Evolutionary conservation across 2,797 vertebrate genomes (phyloP).

Genomic region (Gallirallus australis): DNA sequence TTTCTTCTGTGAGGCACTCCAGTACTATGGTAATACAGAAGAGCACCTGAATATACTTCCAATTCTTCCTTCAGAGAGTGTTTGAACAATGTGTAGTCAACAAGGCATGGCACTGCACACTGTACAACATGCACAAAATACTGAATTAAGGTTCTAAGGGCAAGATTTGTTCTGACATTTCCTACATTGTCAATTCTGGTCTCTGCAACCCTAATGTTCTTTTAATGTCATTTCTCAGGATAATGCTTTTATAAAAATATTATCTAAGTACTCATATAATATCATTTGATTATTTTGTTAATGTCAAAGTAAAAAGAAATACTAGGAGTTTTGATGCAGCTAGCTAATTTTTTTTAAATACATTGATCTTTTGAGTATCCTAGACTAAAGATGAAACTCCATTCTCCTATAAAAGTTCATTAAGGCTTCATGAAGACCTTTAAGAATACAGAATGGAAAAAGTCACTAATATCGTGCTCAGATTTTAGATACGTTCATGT

Average conservation of each 20-base stretch:
- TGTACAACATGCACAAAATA: background rate
- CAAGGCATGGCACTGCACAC: background rate
- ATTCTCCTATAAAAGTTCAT: background rate
- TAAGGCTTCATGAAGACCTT: background rate
- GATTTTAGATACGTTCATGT: background rate
- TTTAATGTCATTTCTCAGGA: background rate
- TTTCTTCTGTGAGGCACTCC: background rate
- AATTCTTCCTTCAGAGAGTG: background rate
- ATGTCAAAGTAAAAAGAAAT: background rate
- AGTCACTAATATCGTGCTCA: background rate
- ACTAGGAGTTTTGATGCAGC: background rate
- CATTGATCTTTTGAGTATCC: background rate
- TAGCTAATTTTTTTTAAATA: background rate
- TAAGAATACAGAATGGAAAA: background rate
- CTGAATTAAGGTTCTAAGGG: background rate
- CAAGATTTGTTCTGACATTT: background rate
- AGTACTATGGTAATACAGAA: background rate
- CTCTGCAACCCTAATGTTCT: background rate
- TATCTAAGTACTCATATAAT: background rate
- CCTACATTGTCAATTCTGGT: background rate
- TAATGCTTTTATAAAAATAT: background rate
- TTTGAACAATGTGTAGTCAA: background rate
- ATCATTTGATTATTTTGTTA: background rate
- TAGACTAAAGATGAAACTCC: background rate
- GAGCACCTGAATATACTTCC: background rate